Evolutionary conservation across 1,140 invertebrate species (phyloP).

Genomic region (Arion vulgaris): DNA sequence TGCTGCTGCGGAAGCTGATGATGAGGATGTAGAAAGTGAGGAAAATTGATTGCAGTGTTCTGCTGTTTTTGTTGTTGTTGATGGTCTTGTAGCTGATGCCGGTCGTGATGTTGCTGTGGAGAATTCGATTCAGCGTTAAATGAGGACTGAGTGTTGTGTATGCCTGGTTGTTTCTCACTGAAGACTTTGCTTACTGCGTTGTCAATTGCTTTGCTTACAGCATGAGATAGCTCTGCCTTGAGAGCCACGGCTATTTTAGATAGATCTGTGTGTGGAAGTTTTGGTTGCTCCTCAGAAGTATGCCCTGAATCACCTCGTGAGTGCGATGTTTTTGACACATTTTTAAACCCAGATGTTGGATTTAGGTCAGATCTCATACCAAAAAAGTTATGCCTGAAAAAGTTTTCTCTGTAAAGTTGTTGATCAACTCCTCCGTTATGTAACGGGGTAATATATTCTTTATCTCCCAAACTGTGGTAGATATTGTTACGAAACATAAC

Average conservation of each 20-base stretch:
- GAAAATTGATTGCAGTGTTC: background rate
- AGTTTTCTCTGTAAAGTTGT: constrained; percentile 29
- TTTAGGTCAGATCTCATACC: constrained; percentile 27
- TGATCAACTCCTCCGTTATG: constrained; percentile 36
- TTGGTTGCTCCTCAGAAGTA: background rate
- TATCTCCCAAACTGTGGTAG: constrained; percentile 16
- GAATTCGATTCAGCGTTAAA: background rate
- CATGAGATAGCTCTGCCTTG: constrained; percentile 90
- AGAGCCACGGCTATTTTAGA: constrained; percentile 73
- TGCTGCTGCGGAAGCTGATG: constrained; percentile 38
- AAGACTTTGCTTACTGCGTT: constrained; percentile 88
- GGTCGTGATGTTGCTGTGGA: constrained; percentile 10
- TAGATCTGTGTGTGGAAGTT: constrained; percentile 2
- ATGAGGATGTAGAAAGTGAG: constrained; percentile 29
- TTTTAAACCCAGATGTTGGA: constrained; percentile 23
- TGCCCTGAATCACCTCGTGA: background rate
- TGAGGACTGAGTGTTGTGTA: background rate
- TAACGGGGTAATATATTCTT: constrained; percentile 9
- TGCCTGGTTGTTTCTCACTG: constrained; percentile 73
- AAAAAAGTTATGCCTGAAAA: constrained; percentile 24
- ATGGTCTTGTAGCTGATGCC: constrained; percentile 26
- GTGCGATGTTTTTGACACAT: background rate
- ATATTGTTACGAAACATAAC: constrained; percentile 14
- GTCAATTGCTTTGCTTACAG: constrained; percentile 81
- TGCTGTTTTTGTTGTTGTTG: constrained; percentile 40